These are phyloP conservation scores for Ictalurus furcatus DNA, from an alignment of 2,113 vertebrate species.

Conservation along the genomic window DNA sequence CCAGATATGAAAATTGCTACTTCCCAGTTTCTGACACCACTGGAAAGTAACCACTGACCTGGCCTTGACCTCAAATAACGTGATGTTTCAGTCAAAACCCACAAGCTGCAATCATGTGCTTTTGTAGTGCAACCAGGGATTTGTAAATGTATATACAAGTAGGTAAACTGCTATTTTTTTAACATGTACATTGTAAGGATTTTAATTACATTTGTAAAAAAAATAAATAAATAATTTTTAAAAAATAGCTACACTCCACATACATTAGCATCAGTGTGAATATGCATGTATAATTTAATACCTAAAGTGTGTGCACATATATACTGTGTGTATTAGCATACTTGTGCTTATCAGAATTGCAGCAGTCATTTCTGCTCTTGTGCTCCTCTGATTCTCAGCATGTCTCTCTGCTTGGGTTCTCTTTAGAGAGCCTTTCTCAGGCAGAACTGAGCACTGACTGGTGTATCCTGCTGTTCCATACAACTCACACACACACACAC, in stretches of 20 bases:
- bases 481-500: not conserved
- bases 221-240: not conserved
- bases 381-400: conserved; percentile 40
- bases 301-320: not conserved
- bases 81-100: not conserved
- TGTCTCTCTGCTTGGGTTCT: conserved; percentile 34
- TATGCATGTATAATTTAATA: not conserved
- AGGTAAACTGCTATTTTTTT: not conserved
- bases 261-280: not conserved
- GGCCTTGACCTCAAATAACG: not conserved
- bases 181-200: not conserved
- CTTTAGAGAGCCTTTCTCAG: conserved; percentile 29
- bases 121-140: not conserved
- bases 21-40: not conserved
- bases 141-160: not conserved
- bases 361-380: conserved; percentile 28
- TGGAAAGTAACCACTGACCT: not conserved
- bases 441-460: conserved; percentile 27
- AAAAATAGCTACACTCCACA: not conserved
- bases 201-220: not conserved
- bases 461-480: conserved; percentile 32
- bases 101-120: not conserved
- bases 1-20: not conserved
- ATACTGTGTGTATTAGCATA: not conserved
- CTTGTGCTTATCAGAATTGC: conserved; percentile 8